Conservation (phyloP, 2,888 invertebrate genomes). For the Mamestra brassicae region DNA sequence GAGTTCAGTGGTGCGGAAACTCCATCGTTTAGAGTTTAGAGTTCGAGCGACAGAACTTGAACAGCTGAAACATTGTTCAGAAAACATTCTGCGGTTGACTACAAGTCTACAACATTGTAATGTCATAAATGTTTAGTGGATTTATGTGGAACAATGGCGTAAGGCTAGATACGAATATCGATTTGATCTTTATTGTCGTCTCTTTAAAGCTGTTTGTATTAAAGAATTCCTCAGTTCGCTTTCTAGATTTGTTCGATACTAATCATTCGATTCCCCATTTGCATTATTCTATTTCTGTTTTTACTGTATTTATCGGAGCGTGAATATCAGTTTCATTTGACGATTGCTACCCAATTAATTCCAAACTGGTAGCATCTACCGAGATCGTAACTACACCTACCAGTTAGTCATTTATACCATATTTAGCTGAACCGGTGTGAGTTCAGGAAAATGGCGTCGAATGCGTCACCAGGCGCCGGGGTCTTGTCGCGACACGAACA, state of each 20-base stretch:
- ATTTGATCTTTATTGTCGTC: constrained; percentile 11
- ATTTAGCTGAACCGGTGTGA: constrained; percentile 78
- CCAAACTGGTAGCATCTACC: constrained; percentile 44
- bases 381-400: constrained; percentile 62
- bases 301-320: constrained; percentile 19
- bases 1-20: constrained; percentile 78
- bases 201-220: background rate
- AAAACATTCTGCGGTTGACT: constrained; percentile 52
- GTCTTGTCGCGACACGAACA: constrained; percentile 75
- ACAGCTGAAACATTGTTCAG: constrained; percentile 56
- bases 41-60: constrained; percentile 52
- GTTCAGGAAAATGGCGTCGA: constrained; percentile 78
- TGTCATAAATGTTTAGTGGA: constrained; percentile 45
- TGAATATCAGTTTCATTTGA: constrained; percentile 42
- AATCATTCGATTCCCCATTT: background rate
- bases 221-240: background rate
- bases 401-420: constrained; percentile 81
- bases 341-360: constrained; percentile 47
- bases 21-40: constrained; percentile 75
- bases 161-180: constrained; percentile 16
- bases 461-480: constrained; percentile 82
- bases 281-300: constrained; percentile 7
- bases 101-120: constrained; percentile 36
- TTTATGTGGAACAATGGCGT: constrained; percentile 24
- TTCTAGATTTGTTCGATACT: background rate